Evolutionary conservation across 2,113 vertebrate genomes (phyloP).

Genomic region (Calidris pugnax): DNA sequence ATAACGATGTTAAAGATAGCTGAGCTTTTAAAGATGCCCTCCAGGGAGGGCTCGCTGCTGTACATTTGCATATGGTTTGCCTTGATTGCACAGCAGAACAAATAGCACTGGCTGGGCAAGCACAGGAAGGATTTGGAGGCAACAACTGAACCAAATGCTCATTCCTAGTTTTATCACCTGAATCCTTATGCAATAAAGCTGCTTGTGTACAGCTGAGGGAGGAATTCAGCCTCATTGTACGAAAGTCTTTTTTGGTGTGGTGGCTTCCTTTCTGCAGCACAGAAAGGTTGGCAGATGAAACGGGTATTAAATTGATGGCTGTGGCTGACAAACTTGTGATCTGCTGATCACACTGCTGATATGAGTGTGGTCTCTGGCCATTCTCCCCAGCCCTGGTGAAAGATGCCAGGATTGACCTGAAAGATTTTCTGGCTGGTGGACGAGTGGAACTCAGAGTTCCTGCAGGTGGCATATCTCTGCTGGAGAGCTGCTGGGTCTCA

Average conservation of each 20-base stretch:
- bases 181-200: background rate
- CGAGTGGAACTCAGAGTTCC: background rate
- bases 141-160: background rate
- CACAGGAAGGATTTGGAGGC: background rate
- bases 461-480: background rate
- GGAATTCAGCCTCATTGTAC: background rate
- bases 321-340: background rate
- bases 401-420: background rate
- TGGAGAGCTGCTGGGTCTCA: background rate
- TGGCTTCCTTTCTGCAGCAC: background rate
- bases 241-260: background rate
- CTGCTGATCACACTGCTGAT: background rate
- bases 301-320: rapidly evolving
- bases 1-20: background rate
- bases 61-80: background rate
- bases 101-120: background rate
- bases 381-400: rapidly evolving
- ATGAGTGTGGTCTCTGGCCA: background rate
- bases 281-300: background rate
- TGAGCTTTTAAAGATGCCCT: background rate
- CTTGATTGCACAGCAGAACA: background rate
- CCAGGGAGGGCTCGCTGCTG: background rate
- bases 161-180: background rate
- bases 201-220: background rate
- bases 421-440: background rate